Evolutionary conservation across 2,113 vertebrate genomes (phyloP), one percentile per base, ranked within the genome.

Genomic region (Mesembrinibis cayennensis): DNA sequence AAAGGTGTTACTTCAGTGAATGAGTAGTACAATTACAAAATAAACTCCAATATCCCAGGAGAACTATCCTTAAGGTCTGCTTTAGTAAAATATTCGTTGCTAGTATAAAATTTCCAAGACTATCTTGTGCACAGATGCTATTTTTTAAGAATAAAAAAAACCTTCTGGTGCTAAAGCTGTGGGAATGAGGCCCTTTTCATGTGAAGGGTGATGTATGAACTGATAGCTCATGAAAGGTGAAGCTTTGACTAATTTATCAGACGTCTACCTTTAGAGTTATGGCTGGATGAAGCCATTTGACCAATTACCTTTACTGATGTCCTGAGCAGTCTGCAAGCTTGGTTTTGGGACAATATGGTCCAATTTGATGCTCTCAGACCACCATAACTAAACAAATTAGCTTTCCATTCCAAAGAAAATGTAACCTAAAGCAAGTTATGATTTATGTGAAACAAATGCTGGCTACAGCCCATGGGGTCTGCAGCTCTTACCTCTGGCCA

Each of bases 371-470:
- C 88, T 87, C 95, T 93, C 85, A 96, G 86, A 87, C 65, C 85
- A 90, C 83, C 26, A 36, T 66, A 94, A 82, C 93, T 95, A 96
- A 97, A 96, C 73, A 95, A 96, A 96, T 93, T 82, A 88, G 36
- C 93, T 93, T 95, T 95, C 90, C 67, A 63, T 90, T 95, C 84
- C 86, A 82, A 93, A 36, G 70, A 38, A 91, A 96, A 93, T 58
- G 78, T 92, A 95, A 95, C 93, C 79, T 96, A 93, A 96, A 88
- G 62, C 76, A 82, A 82, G 63, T 79, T 80, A 78, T 96, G 96
- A 98, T 97, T 98, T 97, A 98, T 94, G 83, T 80, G 91, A 95
- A 97, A 95, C 52, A 91, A 97, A 97, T 84, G 70, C 80, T 96
- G 92, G 65, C 89, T 95, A 90, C 56, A 93, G 89, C 76, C 88